Conservation (phyloP, 2,797 vertebrate genomes). For the Sorex maritimensis region DNA sequence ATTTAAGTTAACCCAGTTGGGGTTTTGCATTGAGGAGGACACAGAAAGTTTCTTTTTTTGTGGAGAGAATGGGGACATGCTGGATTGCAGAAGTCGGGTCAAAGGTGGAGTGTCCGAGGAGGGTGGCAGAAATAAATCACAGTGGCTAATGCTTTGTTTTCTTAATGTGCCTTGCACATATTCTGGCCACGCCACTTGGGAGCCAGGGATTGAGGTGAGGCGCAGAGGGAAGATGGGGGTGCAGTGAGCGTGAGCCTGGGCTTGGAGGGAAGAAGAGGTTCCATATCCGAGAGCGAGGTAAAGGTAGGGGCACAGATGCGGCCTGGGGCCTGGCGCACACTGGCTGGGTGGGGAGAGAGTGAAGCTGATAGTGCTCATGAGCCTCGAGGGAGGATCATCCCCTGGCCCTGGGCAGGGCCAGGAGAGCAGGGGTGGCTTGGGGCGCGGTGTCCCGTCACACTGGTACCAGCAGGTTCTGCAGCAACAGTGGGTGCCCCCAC, state of each 20-base stretch:
- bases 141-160: neutral
- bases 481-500: conserved; percentile 59
- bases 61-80: neutral
- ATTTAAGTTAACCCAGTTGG: neutral
- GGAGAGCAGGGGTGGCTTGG: conserved; percentile 60
- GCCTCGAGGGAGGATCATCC: neutral
- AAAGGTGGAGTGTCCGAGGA: neutral
- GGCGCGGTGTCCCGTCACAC: conserved; percentile 62
- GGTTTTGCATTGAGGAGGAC: neutral
- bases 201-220: neutral
- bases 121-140: neutral
- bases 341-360: neutral
- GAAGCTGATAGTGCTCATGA: neutral
- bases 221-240: neutral
- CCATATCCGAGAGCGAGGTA: fast-evolving
- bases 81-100: neutral
- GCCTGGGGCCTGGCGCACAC: fast-evolving
- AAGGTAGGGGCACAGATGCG: neutral
- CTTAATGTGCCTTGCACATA: neutral
- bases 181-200: neutral
- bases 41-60: neutral
- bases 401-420: conserved; percentile 28
- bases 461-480: conserved; percentile 78
- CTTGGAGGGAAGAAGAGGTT: neutral
- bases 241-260: neutral